Evolutionary conservation across 2,113 vertebrate genomes (phyloP), one percentile per base, ranked within the genome.

Genomic region (Hippocampus guttulatus): DNA sequence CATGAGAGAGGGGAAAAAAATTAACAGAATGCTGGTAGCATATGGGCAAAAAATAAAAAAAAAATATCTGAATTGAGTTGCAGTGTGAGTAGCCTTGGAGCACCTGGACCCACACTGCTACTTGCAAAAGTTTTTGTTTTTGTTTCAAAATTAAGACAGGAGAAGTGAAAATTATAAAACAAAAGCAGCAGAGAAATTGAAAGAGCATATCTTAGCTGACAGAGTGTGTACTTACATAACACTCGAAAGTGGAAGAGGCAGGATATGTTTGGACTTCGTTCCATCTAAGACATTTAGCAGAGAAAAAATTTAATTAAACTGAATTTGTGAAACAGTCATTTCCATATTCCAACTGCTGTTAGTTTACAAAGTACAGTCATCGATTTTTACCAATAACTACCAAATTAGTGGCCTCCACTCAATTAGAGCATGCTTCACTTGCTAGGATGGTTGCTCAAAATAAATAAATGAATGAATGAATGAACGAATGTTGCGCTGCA

Each of bases 201-300:
- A n/a, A 15, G 51, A 52, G 70, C 67, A 73, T 49, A 18, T 30
- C 8, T 1, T 33, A 45, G 11, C 41, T 27, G 10, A 57, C 27
- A 23, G 41, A 1, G 12, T 55, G 10, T 55, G 30, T 75, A 96
- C 97, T 96, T 87, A 97, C 97, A 98, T 69, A 96, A 84, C 0
- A 98, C 97, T 10, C 97, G 92, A 77, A 97, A 92, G 84, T 99
- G 97, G 60, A 99, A 99, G 33, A 99, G 85, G 94, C 95, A 98
- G 0, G 97, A 99, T 84, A 99, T 99, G 79, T 98, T 98, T 27
- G 97, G 97, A 88, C 97, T 99, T 67, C 97, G 90, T 70, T 99
- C 97, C 97, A 99, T 99, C 97, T 98, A 85, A 51, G 20, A 78
- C 33, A 12, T 38, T 4, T n/a, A 15, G 25, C 47, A 23, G 5